These are phyloP conservation scores for Drosophila ustulata DNA, from an alignment of 2,888 invertebrate genomes.

Conservation along the genomic window DNA sequence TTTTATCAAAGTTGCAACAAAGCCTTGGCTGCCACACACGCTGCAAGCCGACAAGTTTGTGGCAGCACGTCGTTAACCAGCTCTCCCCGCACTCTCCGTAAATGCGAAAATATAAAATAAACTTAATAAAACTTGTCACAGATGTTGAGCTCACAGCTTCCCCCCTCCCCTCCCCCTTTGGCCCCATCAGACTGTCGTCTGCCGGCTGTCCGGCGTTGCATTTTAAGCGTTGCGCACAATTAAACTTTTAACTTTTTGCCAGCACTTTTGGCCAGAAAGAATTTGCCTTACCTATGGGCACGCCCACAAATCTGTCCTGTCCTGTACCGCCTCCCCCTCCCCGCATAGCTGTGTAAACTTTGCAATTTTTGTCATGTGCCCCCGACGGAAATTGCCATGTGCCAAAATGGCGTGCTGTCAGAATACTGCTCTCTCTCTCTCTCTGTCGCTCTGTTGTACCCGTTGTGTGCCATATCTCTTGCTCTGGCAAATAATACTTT, in stretches of 20 bases:
- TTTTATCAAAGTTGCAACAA: slow-evolving; percentile 60
- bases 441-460: background rate
- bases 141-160: slow-evolving; percentile 48
- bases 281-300: slow-evolving; percentile 44
- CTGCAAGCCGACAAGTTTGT: slow-evolving; percentile 54
- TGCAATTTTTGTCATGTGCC: slow-evolving; percentile 68
- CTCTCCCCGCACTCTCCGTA: slow-evolving; percentile 16
- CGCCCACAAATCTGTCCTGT: slow-evolving; percentile 17
- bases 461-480: background rate
- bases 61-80: slow-evolving; percentile 47
- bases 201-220: slow-evolving; percentile 38
- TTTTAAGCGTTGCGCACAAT: slow-evolving; percentile 76
- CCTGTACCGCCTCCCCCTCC: background rate
- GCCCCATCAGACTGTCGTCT: slow-evolving; percentile 5
- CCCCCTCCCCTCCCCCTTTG: slow-evolving; percentile 6
- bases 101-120: slow-evolving; percentile 65
- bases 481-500: slow-evolving; percentile 4
- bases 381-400: slow-evolving; percentile 75
- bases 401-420: slow-evolving; percentile 64
- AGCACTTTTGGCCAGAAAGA: slow-evolving; percentile 55
- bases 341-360: slow-evolving; percentile 21
- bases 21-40: slow-evolving; percentile 12
- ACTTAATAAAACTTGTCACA: slow-evolving; percentile 79
- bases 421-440: slow-evolving; percentile 12
- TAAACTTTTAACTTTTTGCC: slow-evolving; percentile 78